These are phyloP conservation scores for Litoditis marina DNA, from an alignment of 2,888 invertebrate genomes.

Conservation along the genomic window DNA sequence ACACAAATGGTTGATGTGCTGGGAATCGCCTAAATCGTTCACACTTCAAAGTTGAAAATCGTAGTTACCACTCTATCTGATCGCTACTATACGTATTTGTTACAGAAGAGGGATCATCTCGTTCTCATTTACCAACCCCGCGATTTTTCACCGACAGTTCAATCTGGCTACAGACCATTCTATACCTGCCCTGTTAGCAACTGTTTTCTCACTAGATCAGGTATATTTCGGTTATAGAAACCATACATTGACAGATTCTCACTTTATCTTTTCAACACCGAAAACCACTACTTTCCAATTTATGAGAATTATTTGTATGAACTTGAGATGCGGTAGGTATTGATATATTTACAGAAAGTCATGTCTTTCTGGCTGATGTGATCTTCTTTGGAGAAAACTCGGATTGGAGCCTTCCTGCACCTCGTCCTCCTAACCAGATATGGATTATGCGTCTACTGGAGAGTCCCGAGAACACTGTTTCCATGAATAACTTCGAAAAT, in stretches of 20 bases:
- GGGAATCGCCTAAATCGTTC: too few relatives aligned
- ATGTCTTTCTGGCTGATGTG: not conserved
- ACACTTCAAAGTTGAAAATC: too few relatives aligned
- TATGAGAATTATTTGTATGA: too few relatives aligned
- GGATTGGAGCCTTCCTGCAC: not conserved
- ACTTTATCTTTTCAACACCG: too few relatives aligned
- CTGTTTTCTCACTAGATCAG: not conserved
- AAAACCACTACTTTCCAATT: not conserved
- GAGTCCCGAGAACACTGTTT: conserved; percentile 25
- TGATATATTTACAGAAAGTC: not conserved
- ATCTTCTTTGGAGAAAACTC: not conserved
- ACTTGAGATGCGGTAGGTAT: too few relatives aligned
- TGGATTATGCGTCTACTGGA: conserved; percentile 29
- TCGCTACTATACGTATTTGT: too few relatives aligned
- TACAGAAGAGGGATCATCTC: not conserved
- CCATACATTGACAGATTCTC: too few relatives aligned
- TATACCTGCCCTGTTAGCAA: not conserved
- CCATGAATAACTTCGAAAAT: conserved; percentile 20
- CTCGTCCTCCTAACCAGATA: conserved; percentile 17
- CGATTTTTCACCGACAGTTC: not conserved
- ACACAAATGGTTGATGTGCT: too few relatives aligned
- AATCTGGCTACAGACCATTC: not conserved
- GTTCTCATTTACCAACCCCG: not conserved
- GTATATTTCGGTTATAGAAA: not conserved
- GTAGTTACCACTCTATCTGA: too few relatives aligned